phyloP scores from a whole-genome alignment of 2,113 vertebrate species.

The Indri indri region DNA sequence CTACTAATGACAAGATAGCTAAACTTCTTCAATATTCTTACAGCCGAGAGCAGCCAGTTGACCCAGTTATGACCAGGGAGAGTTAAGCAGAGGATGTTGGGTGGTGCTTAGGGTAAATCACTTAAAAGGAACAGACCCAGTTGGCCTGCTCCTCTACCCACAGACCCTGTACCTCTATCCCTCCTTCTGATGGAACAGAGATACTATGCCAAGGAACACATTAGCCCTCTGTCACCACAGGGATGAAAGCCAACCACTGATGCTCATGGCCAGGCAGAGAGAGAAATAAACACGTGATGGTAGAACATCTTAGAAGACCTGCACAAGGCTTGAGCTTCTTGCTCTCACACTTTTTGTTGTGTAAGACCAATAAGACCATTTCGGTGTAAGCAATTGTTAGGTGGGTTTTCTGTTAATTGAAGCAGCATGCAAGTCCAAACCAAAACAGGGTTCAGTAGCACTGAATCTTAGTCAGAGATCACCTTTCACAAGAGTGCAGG shows the following conservation, averaged over 20 bases:
- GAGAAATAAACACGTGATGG: neutral
- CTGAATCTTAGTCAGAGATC: neutral
- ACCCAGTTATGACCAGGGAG: neutral
- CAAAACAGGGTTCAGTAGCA: neutral
- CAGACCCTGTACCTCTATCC: neutral
- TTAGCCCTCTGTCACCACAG: neutral
- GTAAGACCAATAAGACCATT: neutral
- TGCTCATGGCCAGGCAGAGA: neutral
- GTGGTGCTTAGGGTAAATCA: neutral
- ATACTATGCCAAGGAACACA: neutral
- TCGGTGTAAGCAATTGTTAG: neutral
- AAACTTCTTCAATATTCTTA: neutral
- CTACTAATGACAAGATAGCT: neutral
- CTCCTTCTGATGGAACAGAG: too few relatives aligned
- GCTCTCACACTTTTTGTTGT: neutral
- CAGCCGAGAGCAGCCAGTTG: neutral
- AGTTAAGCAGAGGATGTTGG: neutral
- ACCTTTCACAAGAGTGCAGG: neutral
- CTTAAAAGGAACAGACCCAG: neutral
- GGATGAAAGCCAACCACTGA: neutral
- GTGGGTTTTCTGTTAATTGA: neutral
- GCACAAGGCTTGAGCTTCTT: neutral
- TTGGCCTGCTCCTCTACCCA: neutral
- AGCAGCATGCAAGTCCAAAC: neutral
- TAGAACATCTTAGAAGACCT: neutral